These are phyloP conservation scores for Coendou prehensilis DNA, from an alignment of 2,797 vertebrate genomes.

Conservation along the genomic window DNA sequence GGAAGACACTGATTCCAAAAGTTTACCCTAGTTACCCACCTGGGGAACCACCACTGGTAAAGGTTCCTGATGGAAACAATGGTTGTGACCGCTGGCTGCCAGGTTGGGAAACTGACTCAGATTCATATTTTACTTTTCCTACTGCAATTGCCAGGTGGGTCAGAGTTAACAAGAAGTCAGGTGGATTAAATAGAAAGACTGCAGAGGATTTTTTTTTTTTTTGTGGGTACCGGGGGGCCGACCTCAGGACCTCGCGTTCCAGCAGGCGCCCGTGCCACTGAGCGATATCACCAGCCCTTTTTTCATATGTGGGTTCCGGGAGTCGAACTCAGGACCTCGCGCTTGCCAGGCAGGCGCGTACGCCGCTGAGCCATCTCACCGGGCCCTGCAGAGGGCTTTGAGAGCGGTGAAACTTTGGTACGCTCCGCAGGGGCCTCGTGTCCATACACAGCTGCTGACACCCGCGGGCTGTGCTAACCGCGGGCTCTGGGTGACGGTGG, in stretches of 20 bases:
- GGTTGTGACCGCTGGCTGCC: background rate
- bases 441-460: background rate
- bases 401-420: background rate
- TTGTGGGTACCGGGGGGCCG: too few relatives aligned
- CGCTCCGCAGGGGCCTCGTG: background rate
- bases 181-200: background rate
- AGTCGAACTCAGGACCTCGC: too few relatives aligned
- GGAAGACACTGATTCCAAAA: constrained; percentile 39
- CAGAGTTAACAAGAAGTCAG: background rate
- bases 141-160: background rate
- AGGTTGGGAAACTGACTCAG: background rate
- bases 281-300: too few relatives aligned
- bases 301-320: too few relatives aligned
- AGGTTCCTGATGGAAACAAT: background rate
- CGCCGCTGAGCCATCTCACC: too few relatives aligned
- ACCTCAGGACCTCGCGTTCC: too few relatives aligned
- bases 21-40: background rate
- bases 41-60: background rate
- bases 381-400: background rate
- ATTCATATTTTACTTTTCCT: background rate
- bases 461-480: background rate
- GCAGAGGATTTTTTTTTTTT: background rate
- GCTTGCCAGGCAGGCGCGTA: too few relatives aligned
- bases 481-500: background rate
- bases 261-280: too few relatives aligned